Conservation (phyloP, 1,140 invertebrate genomes). For the Drosophila watanabei region DNA sequence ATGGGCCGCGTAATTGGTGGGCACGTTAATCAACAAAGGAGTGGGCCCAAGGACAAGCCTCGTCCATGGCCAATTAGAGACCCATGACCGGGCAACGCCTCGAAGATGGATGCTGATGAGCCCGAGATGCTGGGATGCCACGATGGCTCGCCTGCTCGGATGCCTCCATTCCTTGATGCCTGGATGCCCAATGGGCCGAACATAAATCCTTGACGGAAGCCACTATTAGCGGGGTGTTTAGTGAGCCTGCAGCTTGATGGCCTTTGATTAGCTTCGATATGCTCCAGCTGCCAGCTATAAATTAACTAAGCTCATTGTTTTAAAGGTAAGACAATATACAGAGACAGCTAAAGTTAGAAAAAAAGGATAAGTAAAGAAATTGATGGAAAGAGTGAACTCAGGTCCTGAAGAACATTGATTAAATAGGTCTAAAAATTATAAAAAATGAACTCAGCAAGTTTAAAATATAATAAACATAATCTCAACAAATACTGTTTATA, state of each 20-base stretch:
- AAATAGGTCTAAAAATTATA: not conserved
- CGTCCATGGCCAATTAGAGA: slow-evolving; percentile 72
- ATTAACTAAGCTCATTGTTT: slow-evolving; percentile 38
- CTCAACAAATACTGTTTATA: too few relatives aligned
- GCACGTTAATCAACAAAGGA: slow-evolving; percentile 79
- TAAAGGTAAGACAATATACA: slow-evolving; percentile 9
- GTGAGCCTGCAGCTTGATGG: slow-evolving; percentile 62
- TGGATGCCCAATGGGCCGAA: slow-evolving; percentile 33
- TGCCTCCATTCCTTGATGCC: slow-evolving; percentile 30
- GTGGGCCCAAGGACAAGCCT: slow-evolving; percentile 29
- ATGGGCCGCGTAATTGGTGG: slow-evolving; percentile 81
- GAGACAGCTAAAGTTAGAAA: not conserved
- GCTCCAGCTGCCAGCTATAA: slow-evolving; percentile 48
- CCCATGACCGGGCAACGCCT: slow-evolving; percentile 67
- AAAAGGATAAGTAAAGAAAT: not conserved
- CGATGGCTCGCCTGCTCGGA: not conserved
- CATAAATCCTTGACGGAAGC: slow-evolving; percentile 71
- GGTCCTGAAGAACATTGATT: not conserved
- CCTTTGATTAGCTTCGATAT: slow-evolving; percentile 67
- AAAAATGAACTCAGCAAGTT: not conserved
- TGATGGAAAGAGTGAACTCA: not conserved
- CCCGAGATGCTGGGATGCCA: slow-evolving; percentile 35
- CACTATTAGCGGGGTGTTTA: slow-evolving; percentile 73
- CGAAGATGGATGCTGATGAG: slow-evolving; percentile 77
- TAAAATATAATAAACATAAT: not conserved